Evolutionary conservation across 2,113 vertebrate species (phyloP), one percentile per base, ranked within the genome.

Genomic region (Pachycephala philippinensis): DNA sequence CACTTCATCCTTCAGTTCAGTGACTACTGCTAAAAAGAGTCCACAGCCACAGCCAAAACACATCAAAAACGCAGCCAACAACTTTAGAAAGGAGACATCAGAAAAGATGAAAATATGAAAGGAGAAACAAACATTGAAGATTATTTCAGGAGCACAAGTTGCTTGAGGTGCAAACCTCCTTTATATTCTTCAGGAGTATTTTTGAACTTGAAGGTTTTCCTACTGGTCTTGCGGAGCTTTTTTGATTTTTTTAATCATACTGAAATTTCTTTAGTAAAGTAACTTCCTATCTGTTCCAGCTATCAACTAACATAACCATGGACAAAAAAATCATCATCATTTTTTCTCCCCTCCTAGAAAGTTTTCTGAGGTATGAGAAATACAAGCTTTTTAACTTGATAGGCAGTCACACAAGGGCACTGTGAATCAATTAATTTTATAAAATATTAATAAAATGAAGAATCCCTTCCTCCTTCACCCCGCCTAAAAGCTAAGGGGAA

Each of bases 261-360:
- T 28, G 28, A 60, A 76, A 91, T 70, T 50, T 15, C 24, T 93
- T 54, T 19, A 57, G 19, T 35, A 50, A 76, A 79, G 42, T 70
- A 64, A 76, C 26, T 76, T 83, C 59, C 33, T 49, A 30, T 66
- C 24, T 83, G 35, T 72, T 83, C 40, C 31, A 87, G 39, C 4
- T n/a, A 76, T 20, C 42, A 71, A 33, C 33, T 71, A 78, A 75
- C 10, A 28, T 17, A 65, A 91, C 17, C 1, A 2, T 23, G 26
- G n/a, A 54, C 26, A 79, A 75, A 70, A 74, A 54, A 8, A 0
- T 30, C 42, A 68, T 4, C 0, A 0, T 16, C 1, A 21, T 33
- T 63, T 76, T 59, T 40, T 6, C n/a, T 6, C 16, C 10, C 12
- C 8, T 37, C 35, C 26, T 13, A 49, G 8, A 53, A 49, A 35